Conservation (phyloP, 1,140 invertebrate genomes). For the Drosophila pseudoananassae region DNA sequence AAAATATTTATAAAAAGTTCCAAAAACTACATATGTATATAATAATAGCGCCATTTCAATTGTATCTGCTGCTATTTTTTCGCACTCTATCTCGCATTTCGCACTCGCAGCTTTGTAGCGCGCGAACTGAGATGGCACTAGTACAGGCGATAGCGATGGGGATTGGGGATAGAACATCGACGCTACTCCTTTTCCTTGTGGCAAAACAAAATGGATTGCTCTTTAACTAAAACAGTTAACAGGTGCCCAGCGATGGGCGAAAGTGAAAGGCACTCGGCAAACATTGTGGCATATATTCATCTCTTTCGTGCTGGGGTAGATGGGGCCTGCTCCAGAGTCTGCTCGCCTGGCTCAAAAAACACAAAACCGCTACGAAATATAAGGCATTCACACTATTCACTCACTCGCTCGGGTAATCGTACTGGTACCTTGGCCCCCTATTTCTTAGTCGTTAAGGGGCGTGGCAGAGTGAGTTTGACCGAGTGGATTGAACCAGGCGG, state of each 20-base stretch:
- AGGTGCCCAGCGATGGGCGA: conserved; percentile 57
- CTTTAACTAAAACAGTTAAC: conserved; percentile 84
- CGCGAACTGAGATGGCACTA: conserved; percentile 33
- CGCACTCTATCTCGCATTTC: conserved; percentile 29
- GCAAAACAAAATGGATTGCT: conserved; percentile 84
- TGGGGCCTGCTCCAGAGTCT: not conserved
- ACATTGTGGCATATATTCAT: conserved; percentile 58
- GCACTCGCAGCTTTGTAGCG: conserved; percentile 19
- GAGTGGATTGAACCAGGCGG: conserved; percentile 42
- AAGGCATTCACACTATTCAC: conserved; percentile 81
- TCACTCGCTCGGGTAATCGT: conserved; percentile 62
- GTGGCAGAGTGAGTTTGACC: conserved; percentile 36
- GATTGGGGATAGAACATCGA: conserved; percentile 44
- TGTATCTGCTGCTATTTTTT: conserved; percentile 24
- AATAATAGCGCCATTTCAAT: not conserved
- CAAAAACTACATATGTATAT: not conserved
- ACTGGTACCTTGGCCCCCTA: conserved; percentile 32
- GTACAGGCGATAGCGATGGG: conserved; percentile 19
- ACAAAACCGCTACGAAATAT: conserved; percentile 83
- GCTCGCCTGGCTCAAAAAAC: conserved; percentile 67
- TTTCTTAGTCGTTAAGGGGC: conserved; percentile 12
- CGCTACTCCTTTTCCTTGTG: conserved; percentile 78
- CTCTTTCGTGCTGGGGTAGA: conserved; percentile 34
- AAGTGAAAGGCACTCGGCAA: conserved; percentile 34
- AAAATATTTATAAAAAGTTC: not conserved